phyloP scores from a whole-genome alignment of 2,113 vertebrate species.

The Microcebus griseorufus region DNA sequence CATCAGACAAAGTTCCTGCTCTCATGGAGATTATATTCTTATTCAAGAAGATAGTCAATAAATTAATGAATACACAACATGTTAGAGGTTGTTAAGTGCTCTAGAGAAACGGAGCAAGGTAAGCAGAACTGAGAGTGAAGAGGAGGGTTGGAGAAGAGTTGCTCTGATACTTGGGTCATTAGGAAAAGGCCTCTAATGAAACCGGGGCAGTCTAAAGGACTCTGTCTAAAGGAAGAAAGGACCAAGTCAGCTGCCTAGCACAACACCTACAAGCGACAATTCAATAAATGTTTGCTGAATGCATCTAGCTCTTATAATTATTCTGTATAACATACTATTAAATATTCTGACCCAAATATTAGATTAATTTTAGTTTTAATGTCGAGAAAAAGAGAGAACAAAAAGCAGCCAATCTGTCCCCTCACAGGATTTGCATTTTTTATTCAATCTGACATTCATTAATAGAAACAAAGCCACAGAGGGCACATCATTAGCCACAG shows the following conservation, averaged over 20 bases:
- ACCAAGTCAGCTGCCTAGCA: background rate
- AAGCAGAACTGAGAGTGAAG: no score
- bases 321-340: background rate
- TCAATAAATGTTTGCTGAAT: background rate
- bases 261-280: background rate
- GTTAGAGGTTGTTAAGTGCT: background rate
- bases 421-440: background rate
- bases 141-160: rapidly evolving
- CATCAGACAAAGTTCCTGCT: background rate
- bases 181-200: background rate
- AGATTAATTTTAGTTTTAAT: background rate
- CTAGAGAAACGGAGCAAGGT: no score
- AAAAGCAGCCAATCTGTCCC: background rate
- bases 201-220: rapidly evolving
- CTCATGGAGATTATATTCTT: background rate
- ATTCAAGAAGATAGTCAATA: background rate
- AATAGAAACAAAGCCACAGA: slow-evolving; percentile 46
- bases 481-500: background rate
- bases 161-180: background rate
- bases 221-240: no score
- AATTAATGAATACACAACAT: background rate
- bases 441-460: slow-evolving; percentile 51
- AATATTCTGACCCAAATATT: background rate
- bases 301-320: background rate
- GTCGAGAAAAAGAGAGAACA: background rate